Base-by-base conservation (phyloP, 2,113 vertebrate species). In the Ptyas mucosa region DNA sequence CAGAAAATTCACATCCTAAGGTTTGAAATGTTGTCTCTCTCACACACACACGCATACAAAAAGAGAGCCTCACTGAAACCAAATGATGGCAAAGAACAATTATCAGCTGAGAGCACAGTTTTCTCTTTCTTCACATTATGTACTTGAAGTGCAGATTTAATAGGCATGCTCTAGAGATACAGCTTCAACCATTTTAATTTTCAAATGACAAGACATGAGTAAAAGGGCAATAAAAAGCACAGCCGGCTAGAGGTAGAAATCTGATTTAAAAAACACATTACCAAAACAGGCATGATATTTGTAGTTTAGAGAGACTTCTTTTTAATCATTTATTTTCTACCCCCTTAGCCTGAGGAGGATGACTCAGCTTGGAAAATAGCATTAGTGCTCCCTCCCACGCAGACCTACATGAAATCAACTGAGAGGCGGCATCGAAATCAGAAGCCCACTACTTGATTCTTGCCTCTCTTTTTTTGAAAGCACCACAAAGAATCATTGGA, bases 341-440 rank as follows among this genome's bases (percentile, higher is more conserved):
- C 87, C 87, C 85, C 75, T 23, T 23, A 91, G 1, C 49, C 87
- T 92, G 87, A 92, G 0, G 0, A 87, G 90, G 93, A 96, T 95
- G 95, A 95, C 89, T 95, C 96, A 96, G 94, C 89, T n/a, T 0
- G 75, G 89, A 88, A 92, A 91, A 92, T 3, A 0, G 51, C 5
- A 1, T 93, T 93, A 15, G 91, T 58, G 85, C 91, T 81, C 52
- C 93, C 90, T 89, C 94, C 94, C 91, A 91, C 85, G 0, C 95
- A 0, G 14, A 6, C 0, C 81, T 0, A 0, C 1, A 0, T 91
- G 93, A 95, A 93, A 81, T 88, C 93, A 94, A 91, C 89, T 3
- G 61, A 89, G 95, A 94, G 92, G 43, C 85, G 11, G 53, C 85
- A 23, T 1, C 69, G 54, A 85, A n/a, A 90, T 43, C 49, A 53